Conservation (phyloP, 1,140 invertebrate species). For the Procambarus clarkii region DNA sequence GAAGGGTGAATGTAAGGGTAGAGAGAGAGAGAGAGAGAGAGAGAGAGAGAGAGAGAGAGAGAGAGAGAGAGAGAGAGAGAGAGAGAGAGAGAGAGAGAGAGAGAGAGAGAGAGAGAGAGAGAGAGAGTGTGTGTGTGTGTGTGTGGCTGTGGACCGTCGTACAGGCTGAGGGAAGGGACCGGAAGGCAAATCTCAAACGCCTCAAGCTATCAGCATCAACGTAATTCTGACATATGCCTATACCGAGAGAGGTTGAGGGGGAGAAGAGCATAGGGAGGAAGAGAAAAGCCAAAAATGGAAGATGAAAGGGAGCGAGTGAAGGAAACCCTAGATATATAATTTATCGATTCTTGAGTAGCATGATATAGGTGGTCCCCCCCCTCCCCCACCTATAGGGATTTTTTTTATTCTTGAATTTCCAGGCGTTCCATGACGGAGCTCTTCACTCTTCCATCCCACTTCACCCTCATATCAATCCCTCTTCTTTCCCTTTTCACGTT, state of each 20-base stretch:
- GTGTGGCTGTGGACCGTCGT: no score
- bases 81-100: background rate
- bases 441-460: background rate
- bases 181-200: slow-evolving; percentile 17
- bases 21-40: no score
- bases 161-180: background rate
- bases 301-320: background rate
- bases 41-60: no score
- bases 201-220: slow-evolving; percentile 37
- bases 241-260: background rate
- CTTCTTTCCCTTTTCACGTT: no score
- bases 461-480: no score
- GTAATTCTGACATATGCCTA: slow-evolving; percentile 43
- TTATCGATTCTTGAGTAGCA: slow-evolving; percentile 20
- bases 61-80: no score
- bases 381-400: background rate
- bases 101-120: background rate
- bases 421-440: background rate
- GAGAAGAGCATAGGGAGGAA: background rate
- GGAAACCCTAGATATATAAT: background rate
- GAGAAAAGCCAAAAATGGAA: slow-evolving; percentile 1
- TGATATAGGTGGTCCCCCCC: slow-evolving; percentile 15
- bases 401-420: background rate
- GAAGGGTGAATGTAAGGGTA: no score
- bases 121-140: no score